Conservation (phyloP, 2,888 invertebrate genomes). For the Disparrhopalites patrizii region DNA sequence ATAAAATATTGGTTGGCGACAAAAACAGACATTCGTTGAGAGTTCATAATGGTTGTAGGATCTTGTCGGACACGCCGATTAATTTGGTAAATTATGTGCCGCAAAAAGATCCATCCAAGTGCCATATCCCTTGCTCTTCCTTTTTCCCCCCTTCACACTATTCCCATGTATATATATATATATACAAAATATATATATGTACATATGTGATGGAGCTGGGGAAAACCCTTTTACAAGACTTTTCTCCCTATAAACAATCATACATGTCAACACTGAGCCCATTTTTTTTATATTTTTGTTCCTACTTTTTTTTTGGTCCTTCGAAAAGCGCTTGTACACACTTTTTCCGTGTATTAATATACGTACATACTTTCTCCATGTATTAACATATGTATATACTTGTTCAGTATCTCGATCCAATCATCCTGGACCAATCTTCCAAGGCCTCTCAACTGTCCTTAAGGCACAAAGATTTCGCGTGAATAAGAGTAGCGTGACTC, state of each 20-base stretch:
- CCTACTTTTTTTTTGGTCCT: no score
- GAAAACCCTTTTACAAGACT: no score
- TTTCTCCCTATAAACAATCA: neutral
- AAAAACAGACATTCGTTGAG: slow-evolving; percentile 46
- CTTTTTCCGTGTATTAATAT: no score
- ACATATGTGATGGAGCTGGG: neutral
- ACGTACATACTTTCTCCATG: no score
- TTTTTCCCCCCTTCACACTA: neutral
- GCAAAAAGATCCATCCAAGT: slow-evolving; percentile 34
- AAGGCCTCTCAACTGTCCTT: no score
- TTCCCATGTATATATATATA: neutral
- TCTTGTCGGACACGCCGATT: slow-evolving; percentile 48
- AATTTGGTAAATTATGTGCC: slow-evolving; percentile 48
- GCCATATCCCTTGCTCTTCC: neutral
- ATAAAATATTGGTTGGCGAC: slow-evolving; percentile 47
- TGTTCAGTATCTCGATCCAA: no score
- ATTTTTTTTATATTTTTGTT: no score
- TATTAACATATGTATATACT: no score
- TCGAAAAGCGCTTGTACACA: no score
- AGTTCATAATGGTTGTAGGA: slow-evolving; percentile 45
- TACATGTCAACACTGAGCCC: slow-evolving; percentile 2
- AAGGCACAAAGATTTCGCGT: no score
- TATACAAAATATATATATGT: neutral
- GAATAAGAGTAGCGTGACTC: no score
- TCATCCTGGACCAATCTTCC: no score